Evolutionary conservation across 2,113 vertebrate genomes (phyloP).

Genomic region (Chlorodrepanis virens): DNA sequence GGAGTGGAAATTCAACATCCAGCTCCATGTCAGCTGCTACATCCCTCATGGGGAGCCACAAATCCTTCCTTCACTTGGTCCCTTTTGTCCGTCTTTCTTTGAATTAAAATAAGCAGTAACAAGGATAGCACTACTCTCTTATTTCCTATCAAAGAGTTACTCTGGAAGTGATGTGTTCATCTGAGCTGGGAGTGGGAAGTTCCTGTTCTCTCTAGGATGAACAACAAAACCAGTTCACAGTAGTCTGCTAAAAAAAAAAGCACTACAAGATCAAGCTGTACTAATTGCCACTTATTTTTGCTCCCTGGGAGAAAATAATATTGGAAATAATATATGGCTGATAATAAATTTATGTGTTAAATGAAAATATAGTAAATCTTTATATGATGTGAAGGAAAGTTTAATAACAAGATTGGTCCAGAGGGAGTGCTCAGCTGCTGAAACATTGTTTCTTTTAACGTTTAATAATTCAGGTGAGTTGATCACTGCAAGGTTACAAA

Average conservation of each 20-base stretch:
- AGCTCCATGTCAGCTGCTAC: rapidly evolving
- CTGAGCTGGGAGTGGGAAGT: neutral
- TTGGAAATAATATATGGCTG: neutral
- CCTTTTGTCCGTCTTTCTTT: neutral
- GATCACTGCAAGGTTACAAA: neutral
- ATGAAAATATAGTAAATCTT: slow-evolving; percentile 19
- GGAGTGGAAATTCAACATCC: neutral
- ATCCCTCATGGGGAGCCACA: neutral
- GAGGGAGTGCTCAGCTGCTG: neutral
- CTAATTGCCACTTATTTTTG: slow-evolving; percentile 18
- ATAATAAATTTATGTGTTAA: slow-evolving; percentile 33
- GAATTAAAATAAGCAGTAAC: neutral
- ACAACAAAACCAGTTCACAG: neutral
- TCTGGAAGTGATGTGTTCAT: neutral
- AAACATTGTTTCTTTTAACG: slow-evolving; percentile 3
- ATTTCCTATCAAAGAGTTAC: neutral
- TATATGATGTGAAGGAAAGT: neutral
- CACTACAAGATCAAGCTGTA: neutral
- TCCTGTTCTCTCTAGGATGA: neutral
- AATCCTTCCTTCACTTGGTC: neutral
- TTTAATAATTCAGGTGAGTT: neutral
- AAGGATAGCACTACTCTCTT: neutral
- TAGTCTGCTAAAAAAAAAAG: neutral
- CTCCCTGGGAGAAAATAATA: slow-evolving; percentile 18
- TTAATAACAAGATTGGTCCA: neutral